Conservation (phyloP, 1,140 invertebrate species). For the Aphaenogaster floridana region DNA sequence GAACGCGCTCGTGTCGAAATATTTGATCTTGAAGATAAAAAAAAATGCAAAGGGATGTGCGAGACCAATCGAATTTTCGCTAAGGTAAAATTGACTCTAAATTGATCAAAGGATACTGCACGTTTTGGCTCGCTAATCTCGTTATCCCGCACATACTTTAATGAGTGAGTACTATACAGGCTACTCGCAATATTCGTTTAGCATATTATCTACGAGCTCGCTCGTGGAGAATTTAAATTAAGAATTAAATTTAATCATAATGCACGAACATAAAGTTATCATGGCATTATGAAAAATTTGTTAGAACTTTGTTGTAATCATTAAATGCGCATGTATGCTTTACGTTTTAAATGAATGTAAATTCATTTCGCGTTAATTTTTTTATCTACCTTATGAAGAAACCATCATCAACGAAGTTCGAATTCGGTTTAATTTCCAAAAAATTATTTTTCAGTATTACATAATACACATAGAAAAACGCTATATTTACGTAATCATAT, state of each 20-base stretch:
- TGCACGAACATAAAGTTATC: slow-evolving; percentile 48
- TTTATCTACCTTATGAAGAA: background rate
- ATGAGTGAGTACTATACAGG: slow-evolving; percentile 33
- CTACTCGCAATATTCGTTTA: slow-evolving; percentile 47
- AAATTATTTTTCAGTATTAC: background rate
- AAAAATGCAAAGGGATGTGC: background rate
- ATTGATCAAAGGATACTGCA: slow-evolving; percentile 42
- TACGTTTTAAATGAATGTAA: slow-evolving; percentile 4
- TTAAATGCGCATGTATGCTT: background rate
- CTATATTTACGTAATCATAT: background rate
- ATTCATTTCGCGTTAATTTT: slow-evolving; percentile 1
- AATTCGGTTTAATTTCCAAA: background rate
- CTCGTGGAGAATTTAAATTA: slow-evolving; percentile 50
- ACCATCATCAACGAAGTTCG: too few species aligned
- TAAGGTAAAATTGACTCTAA: slow-evolving; percentile 32
- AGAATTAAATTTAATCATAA: slow-evolving; percentile 52
- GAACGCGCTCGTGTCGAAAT: background rate
- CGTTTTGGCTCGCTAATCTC: slow-evolving; percentile 34
- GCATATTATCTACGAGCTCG: slow-evolving; percentile 42
- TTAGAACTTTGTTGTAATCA: slow-evolving; percentile 17
- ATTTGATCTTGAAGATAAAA: slow-evolving; percentile 29
- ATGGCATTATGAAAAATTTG: slow-evolving; percentile 49
- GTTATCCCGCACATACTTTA: slow-evolving; percentile 41
- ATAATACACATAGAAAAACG: background rate
- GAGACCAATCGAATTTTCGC: slow-evolving; percentile 31